A percentile compares a stretch with the other conserved stretches of the same genome.
These are phyloP conservation scores for Dendronephthya gigantea DNA, from an alignment of 64 coral and sea anemone species.

Conservation along the genomic window DNA sequence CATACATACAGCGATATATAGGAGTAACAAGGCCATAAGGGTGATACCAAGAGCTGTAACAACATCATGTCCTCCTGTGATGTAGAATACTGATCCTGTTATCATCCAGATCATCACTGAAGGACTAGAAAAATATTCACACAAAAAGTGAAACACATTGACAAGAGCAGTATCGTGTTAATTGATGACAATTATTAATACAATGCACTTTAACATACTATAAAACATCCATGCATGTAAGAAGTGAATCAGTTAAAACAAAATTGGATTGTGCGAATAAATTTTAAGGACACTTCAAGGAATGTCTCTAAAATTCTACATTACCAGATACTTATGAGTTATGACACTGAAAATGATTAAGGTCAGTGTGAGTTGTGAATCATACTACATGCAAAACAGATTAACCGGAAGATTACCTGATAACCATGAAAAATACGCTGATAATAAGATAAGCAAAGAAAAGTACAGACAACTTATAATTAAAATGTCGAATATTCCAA, in stretches of 20 bases:
- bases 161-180: no score
- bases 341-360: no score
- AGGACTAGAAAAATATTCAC: not conserved
- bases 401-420: conserved; percentile 38
- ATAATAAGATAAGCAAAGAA: conserved; percentile 64
- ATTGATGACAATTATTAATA: not conserved
- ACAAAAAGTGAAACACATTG: not conserved
- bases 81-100: not conserved
- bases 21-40: not conserved
- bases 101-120: conserved; percentile 7
- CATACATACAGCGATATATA: conserved; percentile 6
- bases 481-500: conserved; percentile 23
- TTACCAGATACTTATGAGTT: no score
- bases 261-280: no score
- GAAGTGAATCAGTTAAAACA: no score
- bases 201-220: no score
- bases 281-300: no score
- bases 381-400: not conserved
- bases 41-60: not conserved
- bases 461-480: conserved; percentile 50
- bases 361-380: no score
- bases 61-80: not conserved
- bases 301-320: no score
- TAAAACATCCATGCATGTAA: no score
- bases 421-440: conserved; percentile 53